Base-by-base conservation (phyloP, 2,113 vertebrate genomes). In the Zonotrichia leucophrys region DNA sequence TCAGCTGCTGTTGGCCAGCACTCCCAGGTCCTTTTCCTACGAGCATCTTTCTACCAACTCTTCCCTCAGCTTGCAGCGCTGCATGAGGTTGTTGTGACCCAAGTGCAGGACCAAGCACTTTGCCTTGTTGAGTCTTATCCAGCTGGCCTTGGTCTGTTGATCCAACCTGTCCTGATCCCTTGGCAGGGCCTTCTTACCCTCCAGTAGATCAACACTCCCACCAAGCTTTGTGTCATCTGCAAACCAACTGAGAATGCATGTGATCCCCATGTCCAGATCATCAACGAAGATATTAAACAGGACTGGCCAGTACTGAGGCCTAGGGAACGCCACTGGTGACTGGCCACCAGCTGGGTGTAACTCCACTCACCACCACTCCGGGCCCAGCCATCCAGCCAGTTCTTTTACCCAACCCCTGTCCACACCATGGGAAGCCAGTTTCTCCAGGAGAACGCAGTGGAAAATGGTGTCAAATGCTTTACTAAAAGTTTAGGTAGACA, bases 261-360 rank as follows among this genome's bases (percentile, higher is more conserved):
- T 12, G 14, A 49, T 50, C 7, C 10, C 14, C 27, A 13, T 1
- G 0, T 50, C 12, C 22, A 44, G 18, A 42, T 66, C 1, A 2
- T 31, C 27, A 27, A 24, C 37, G 7, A 73, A 58, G 42, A 42
- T 12, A 37, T 37, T 35, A 37, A 64, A 58, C 37, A 42, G 58
- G 42, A 80, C 31, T 50, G 31, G 22, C 6, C 27, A 50, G 0
- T 28, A 50, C 35, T 44, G 44, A 49, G 8, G 8, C 11, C 25
- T 18, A 12, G 25, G 8, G 42, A 79, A 5, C 13, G 12, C 20
- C 25, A 31, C 31, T 58, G 25, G 42, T 80, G 50, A 4, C 58
- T 18, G 3, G 23, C 17, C 39, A 20, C 41, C 6, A 17, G 1
- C 23, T 30, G 66, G 24, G 18, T 79, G 24, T 56, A 63, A 49